Evolutionary conservation across 1,140 invertebrate genomes (phyloP).

Genomic region (Drosophila kurseongensis): DNA sequence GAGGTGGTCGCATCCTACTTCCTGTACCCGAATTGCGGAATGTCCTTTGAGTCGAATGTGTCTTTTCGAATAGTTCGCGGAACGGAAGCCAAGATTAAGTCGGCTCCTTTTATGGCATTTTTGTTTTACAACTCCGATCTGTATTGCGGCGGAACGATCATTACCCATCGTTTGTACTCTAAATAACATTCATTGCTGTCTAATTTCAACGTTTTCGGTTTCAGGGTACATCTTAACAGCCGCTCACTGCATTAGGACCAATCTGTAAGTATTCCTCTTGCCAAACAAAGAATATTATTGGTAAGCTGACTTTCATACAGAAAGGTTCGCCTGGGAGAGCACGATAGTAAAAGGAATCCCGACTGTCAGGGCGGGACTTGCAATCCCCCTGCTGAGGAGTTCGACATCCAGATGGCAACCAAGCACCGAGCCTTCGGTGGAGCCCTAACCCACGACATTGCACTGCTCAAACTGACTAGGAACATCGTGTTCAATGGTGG

Average conservation of each 20-base stretch:
- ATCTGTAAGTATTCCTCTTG: not conserved
- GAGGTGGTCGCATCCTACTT: not conserved
- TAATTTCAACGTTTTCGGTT: not conserved
- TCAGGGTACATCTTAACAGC: slow-evolving; percentile 15
- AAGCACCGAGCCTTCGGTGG: not conserved
- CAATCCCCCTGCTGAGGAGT: slow-evolving; percentile 14
- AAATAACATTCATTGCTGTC: rapidly evolving
- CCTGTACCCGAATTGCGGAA: not conserved
- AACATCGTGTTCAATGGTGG: slow-evolving; percentile 26
- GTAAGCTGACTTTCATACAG: not conserved
- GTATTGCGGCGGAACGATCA: slow-evolving; percentile 13
- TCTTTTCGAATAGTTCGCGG: not conserved
- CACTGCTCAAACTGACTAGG: slow-evolving; percentile 38
- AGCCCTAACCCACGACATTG: slow-evolving; percentile 26
- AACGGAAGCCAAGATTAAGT: slow-evolving; percentile 3
- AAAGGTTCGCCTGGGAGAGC: slow-evolving; percentile 16
- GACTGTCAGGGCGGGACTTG: not conserved
- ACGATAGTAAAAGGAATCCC: not conserved
- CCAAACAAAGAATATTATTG: too few species aligned
- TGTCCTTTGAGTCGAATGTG: not conserved
- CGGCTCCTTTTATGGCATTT: slow-evolving; percentile 22
- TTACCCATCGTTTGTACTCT: slow-evolving; percentile 1
- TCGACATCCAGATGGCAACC: not conserved
- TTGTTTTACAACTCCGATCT: not conserved
- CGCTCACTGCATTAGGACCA: not conserved